A percentile compares a stretch with the other conserved stretches of the same genome.
Conservation (phyloP, 2,113 vertebrate genomes). For the Mustela lutreola region DNA sequence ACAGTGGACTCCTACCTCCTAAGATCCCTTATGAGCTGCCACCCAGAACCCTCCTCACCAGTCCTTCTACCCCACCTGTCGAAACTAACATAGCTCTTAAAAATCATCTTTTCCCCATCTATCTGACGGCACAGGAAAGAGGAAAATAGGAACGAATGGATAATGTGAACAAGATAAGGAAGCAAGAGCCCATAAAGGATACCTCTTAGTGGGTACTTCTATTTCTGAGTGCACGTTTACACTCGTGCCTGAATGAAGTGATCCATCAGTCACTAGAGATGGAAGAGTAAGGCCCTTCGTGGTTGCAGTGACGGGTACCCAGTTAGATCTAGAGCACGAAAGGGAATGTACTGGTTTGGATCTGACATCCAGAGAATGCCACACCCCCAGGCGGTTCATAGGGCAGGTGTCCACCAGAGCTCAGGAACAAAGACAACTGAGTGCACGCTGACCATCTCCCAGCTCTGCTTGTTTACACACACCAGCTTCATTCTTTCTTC, state of each 20-base stretch:
- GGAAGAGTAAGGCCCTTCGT: background rate
- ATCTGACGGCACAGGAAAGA: background rate
- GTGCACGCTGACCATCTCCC: background rate
- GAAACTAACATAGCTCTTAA: slow-evolving; percentile 7
- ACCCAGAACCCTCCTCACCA: background rate
- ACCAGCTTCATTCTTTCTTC: background rate
- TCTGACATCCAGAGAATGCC: background rate
- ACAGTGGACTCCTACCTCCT: background rate
- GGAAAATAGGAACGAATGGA: background rate
- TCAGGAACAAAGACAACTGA: background rate
- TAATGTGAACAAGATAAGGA: background rate
- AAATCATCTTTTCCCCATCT: background rate
- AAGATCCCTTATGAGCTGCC: background rate
- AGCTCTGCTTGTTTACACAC: background rate
- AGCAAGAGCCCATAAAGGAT: background rate
- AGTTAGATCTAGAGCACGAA: background rate
- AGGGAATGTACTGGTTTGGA: background rate
- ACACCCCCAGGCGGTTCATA: background rate
- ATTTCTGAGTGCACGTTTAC: background rate
- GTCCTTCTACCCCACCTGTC: background rate
- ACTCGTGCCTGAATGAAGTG: background rate
- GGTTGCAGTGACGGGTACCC: background rate
- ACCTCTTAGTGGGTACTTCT: background rate
- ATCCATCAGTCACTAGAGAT: background rate
- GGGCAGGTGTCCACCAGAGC: background rate